Conservation (phyloP, 2,797 vertebrate species). For the Hybognathus amarus region DNA sequence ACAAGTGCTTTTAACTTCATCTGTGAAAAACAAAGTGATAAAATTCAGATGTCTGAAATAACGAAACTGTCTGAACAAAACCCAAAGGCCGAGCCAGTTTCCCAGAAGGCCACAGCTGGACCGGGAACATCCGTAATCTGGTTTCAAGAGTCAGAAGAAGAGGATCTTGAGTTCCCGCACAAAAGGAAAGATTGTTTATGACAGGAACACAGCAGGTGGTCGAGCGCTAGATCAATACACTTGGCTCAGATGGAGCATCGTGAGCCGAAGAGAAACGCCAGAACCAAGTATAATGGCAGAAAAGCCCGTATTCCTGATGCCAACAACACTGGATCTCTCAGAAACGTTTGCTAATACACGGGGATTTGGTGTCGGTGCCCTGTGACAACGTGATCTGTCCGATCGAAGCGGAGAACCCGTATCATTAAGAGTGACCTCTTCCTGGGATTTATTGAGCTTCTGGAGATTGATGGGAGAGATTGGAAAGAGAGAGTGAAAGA, state of each 20-base stretch:
- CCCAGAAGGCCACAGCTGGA: slow-evolving; percentile 8
- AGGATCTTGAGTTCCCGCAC: neutral
- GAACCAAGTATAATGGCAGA: neutral
- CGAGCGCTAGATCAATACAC: neutral
- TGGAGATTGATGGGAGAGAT: slow-evolving; percentile 28
- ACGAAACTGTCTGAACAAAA: neutral
- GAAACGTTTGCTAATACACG: neutral
- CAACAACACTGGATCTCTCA: neutral
- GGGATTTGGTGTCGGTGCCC: slow-evolving; percentile 32
- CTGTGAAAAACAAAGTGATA: neutral
- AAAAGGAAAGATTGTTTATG: neutral
- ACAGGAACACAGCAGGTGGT: slow-evolving; percentile 12
- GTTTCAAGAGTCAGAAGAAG: slow-evolving; percentile 3
- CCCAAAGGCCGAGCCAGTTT: neutral
- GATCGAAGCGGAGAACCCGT: slow-evolving; percentile 39
- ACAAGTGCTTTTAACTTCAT: neutral
- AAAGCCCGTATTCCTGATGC: neutral
- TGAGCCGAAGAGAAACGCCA: neutral
- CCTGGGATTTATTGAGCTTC: slow-evolving; percentile 41
- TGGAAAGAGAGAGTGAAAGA: slow-evolving; percentile 2
- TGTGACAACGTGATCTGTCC: slow-evolving; percentile 56
- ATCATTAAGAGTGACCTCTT: slow-evolving; percentile 53
- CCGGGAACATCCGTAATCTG: slow-evolving; percentile 15
- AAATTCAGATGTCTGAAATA: neutral
- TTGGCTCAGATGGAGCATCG: neutral